Evolutionary conservation across 2,113 vertebrate species (phyloP).

Genomic region (Eubucco bourcierii): DNA sequence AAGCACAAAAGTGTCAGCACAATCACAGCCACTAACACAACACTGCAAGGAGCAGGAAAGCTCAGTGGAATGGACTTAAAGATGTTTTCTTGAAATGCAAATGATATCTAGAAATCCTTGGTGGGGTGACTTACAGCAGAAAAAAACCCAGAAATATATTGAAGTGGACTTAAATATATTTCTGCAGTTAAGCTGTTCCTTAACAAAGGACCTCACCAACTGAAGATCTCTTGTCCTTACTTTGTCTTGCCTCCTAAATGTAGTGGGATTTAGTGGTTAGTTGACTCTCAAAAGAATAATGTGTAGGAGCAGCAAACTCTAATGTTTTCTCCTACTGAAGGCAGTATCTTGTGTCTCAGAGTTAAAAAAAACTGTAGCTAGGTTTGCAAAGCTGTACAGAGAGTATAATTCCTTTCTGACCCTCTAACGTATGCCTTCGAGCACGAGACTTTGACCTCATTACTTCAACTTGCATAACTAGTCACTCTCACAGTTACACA

Average conservation of each 20-base stretch:
- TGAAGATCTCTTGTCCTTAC: background rate
- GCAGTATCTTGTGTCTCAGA: background rate
- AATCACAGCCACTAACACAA: background rate
- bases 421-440: background rate
- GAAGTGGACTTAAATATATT: background rate
- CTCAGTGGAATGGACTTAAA: background rate
- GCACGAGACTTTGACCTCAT: background rate
- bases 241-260: background rate
- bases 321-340: background rate
- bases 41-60: background rate
- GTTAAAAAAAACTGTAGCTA: background rate
- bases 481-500: background rate
- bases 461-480: slow-evolving; percentile 19
- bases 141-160: too few species aligned
- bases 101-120: background rate
- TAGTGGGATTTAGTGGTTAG: background rate
- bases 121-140: background rate
- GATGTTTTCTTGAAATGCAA: background rate
- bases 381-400: background rate
- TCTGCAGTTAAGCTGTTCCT: background rate
- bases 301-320: background rate
- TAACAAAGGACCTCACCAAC: background rate
- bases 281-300: background rate
- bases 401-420: background rate
- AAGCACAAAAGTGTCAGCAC: background rate